Percentiles rank a stretch among this genome's conserved stretches.
These are phyloP conservation scores for Hedychridium roseum DNA, from an alignment of 2,888 invertebrate species.

Conservation along the genomic window DNA sequence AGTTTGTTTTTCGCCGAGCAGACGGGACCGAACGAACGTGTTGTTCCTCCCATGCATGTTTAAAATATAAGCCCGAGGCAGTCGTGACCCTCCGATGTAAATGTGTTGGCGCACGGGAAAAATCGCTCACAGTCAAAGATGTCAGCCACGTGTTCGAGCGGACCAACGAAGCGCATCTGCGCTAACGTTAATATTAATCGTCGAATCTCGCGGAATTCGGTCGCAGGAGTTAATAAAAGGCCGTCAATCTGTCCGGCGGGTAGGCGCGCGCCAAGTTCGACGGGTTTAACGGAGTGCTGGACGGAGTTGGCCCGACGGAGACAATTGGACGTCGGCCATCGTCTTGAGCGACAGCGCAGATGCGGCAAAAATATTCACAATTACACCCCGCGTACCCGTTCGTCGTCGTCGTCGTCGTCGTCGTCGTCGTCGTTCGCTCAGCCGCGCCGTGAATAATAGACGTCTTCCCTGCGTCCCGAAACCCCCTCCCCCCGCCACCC, in stretches of 20 bases:
- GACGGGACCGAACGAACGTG: too few relatives aligned
- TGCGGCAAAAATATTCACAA: conserved; percentile 62
- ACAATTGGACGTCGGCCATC: conserved; percentile 61
- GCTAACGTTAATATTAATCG: conserved; percentile 7
- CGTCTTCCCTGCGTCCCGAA: conserved; percentile 10
- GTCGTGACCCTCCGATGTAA: too few relatives aligned
- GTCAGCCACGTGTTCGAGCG: conserved; percentile 1
- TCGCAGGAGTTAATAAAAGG: too few relatives aligned
- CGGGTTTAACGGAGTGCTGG: conserved; percentile 23
- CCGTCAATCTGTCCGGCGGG: too few relatives aligned
- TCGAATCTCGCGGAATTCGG: conserved; percentile 27
- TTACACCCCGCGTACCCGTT: conserved; percentile 42
- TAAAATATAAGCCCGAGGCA: too few relatives aligned
- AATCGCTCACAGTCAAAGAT: conserved; percentile 15
- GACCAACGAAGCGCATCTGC: conserved; percentile 8
- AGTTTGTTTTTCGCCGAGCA: too few relatives aligned
- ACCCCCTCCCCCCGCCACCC: conserved; percentile 13
- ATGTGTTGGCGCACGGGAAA: conserved; percentile 14
- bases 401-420: conserved; percentile 7
- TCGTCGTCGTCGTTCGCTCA: conserved; percentile 30
- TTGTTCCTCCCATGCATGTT: too few relatives aligned
- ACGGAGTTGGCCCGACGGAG: conserved; percentile 44
- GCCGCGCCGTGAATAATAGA: conserved; percentile 55
- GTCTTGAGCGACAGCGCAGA: conserved; percentile 59
- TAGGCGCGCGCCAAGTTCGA: conserved; percentile 34